Evolutionary conservation across 2,888 invertebrate species (phyloP).

Genomic region (Phengaris alcon): DNA sequence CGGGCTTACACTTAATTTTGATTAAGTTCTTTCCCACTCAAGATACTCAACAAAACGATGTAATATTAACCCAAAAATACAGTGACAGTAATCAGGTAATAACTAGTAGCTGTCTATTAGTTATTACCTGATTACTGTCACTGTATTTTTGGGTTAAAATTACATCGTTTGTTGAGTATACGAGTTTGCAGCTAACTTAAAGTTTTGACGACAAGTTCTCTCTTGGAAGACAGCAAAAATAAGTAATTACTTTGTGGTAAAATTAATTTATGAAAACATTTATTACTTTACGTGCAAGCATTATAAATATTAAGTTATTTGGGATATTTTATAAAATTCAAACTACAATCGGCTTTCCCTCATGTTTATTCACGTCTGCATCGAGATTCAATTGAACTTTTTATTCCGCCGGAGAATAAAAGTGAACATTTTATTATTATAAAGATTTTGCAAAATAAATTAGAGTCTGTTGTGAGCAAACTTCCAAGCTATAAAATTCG

Average conservation of each 20-base stretch:
- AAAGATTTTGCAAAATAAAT: neutral
- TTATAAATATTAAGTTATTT: too few relatives aligned
- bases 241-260: too few relatives aligned
- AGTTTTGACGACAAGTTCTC: too few relatives aligned
- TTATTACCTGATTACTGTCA: neutral
- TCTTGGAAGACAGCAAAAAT: too few relatives aligned
- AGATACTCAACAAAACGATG: neutral
- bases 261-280: too few relatives aligned
- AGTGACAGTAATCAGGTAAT: neutral
- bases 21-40: neutral
- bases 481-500: slow-evolving; percentile 16
- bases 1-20: neutral
- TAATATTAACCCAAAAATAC: slow-evolving; percentile 2
- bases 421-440: neutral
- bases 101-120: neutral
- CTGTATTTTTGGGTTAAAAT: slow-evolving; percentile 4
- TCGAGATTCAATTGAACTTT: neutral
- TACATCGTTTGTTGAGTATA: neutral
- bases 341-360: too few relatives aligned
- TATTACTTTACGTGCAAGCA: too few relatives aligned
- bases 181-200: too few relatives aligned
- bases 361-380: neutral
- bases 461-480: neutral
- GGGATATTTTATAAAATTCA: too few relatives aligned
- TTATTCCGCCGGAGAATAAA: neutral